phyloP scores from a whole-genome alignment of 2,797 vertebrate genomes.

The Eidolon dupreanum region DNA sequence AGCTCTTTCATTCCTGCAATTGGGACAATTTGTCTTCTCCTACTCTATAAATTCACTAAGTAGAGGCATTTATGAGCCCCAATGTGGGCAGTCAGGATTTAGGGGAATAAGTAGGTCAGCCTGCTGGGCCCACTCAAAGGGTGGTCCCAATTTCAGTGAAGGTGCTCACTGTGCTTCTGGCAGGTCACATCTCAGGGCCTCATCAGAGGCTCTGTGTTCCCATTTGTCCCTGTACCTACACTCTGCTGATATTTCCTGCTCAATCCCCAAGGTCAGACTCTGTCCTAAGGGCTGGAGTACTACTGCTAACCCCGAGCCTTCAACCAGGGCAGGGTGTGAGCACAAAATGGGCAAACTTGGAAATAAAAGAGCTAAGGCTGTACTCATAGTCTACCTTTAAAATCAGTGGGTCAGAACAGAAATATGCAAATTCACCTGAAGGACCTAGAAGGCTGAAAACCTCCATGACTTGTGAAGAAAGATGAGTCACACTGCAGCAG shows the following conservation, averaged over 20 bases:
- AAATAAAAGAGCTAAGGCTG: not conserved
- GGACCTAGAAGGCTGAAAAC: not conserved
- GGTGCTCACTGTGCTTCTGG: not conserved
- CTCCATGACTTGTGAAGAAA: not conserved
- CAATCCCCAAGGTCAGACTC: not conserved
- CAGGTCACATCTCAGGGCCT: not conserved
- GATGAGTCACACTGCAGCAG: not conserved
- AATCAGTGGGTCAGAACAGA: not conserved
- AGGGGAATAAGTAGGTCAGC: not conserved
- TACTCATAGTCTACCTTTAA: not conserved
- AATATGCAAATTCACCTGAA: not conserved
- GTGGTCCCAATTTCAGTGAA: not conserved
- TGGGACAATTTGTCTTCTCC: not conserved
- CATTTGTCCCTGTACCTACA: not conserved
- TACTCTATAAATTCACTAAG: not conserved
- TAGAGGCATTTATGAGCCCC: not conserved
- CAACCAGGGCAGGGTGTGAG: accelerated
- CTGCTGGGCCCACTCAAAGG: not conserved
- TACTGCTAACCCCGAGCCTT: not conserved
- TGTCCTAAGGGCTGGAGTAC: not conserved
- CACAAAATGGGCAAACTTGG: not conserved
- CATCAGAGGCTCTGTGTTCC: not conserved
- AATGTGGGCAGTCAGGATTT: not conserved
- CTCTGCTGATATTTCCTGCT: not conserved
- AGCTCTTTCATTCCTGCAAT: not conserved